These are phyloP conservation scores for Macaria liturata DNA, from an alignment of 2,888 invertebrate genomes.

Conservation along the genomic window DNA sequence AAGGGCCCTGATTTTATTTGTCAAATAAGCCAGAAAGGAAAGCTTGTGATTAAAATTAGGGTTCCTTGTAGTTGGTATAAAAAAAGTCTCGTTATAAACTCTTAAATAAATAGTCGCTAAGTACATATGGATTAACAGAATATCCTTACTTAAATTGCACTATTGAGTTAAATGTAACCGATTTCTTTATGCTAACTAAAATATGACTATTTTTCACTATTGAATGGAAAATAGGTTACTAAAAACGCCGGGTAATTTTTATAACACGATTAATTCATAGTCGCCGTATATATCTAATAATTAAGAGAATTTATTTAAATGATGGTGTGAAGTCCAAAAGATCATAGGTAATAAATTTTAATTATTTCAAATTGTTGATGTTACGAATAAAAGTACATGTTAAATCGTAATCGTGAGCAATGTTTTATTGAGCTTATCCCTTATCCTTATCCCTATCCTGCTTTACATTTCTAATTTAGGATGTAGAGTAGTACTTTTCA, in stretches of 20 bases:
- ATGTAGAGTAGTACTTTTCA: too few relatives aligned
- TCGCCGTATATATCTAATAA: conserved; percentile 28
- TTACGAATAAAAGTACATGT: conserved; percentile 47
- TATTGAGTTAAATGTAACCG: too few relatives aligned
- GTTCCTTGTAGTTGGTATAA: too few relatives aligned
- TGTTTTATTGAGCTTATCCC: conserved; percentile 27
- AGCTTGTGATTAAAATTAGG: too few relatives aligned
- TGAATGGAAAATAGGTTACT: conserved; percentile 3
- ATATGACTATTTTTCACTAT: conserved; percentile 6
- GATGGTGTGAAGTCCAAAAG: conserved; percentile 36
- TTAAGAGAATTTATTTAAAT: conserved; percentile 41
- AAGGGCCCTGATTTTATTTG: too few relatives aligned
- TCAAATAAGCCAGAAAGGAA: too few relatives aligned
- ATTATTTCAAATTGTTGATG: conserved; percentile 44
- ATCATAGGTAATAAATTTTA: conserved; percentile 41
- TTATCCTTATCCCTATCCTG: too few relatives aligned
- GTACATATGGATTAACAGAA: neutral
- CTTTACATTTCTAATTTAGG: too few relatives aligned
- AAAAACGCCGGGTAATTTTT: conserved; percentile 16
- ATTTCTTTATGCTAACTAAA: neutral
- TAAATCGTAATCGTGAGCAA: conserved; percentile 35
- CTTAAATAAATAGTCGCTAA: neutral
- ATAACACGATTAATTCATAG: conserved; percentile 14
- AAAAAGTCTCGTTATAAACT: neutral
- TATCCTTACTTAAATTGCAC: neutral